phyloP scores from a whole-genome alignment of 2,113 vertebrate species.

The Podarcis raffonei region DNA sequence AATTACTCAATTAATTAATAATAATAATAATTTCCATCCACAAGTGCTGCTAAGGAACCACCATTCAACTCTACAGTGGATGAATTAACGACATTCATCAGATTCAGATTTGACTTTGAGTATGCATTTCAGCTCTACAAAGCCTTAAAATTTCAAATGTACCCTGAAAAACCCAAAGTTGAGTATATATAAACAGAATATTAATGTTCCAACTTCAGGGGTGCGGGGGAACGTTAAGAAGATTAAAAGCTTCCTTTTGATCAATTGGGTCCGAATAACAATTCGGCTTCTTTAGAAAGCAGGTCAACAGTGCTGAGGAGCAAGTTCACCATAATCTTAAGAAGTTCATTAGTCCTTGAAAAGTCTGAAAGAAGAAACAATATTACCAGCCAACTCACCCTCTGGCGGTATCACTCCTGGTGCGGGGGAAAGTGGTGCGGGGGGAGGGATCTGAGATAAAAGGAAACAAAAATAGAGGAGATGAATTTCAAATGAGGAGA shows the following conservation, averaged over 20 bases:
- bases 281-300: conserved; percentile 63
- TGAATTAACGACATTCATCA: neutral
- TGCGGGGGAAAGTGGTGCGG: conserved; percentile 5
- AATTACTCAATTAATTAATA: too few relatives aligned
- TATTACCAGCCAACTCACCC: conserved; percentile 56
- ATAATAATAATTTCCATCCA: neutral
- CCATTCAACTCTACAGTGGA: neutral
- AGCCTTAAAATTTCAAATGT: neutral
- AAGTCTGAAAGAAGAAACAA: conserved; percentile 63
- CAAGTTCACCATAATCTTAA: conserved; percentile 73
- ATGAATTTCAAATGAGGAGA: conserved; percentile 55
- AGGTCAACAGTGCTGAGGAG: conserved; percentile 66
- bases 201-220: conserved; percentile 41
- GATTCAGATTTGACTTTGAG: neutral
- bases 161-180: conserved; percentile 13
- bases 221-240: neutral
- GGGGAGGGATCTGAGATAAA: conserved; percentile 58
- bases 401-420: conserved; percentile 56
- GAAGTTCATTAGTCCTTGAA: conserved; percentile 75
- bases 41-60: neutral
- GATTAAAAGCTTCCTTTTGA: conserved; percentile 44
- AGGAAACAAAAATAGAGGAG: conserved; percentile 64
- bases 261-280: conserved; percentile 67
- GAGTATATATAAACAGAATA: conserved; percentile 28
- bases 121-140: neutral